Evolutionary conservation across 53 echinoderm and acorn worm genomes (phyloP).

Genomic region (Holothuria leucospilota): DNA sequence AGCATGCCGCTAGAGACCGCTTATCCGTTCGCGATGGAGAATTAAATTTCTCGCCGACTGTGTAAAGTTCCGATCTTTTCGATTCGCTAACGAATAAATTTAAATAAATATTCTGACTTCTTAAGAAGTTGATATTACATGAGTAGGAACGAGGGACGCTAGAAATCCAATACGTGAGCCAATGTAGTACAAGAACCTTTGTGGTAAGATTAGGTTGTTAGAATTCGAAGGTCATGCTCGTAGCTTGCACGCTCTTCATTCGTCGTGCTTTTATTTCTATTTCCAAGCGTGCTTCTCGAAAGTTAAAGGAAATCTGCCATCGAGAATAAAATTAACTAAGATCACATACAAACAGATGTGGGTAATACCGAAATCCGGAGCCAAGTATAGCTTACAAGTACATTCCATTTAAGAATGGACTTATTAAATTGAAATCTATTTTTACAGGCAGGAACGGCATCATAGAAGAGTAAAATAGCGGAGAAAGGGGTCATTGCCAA

Average conservation of each 20-base stretch:
- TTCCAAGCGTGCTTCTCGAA: too few species aligned
- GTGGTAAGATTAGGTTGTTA: not conserved
- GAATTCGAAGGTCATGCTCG: constrained; percentile 1
- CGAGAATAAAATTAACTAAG: too few species aligned
- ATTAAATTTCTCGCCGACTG: constrained; percentile 43
- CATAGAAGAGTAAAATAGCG: too few species aligned
- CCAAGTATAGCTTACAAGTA: too few species aligned
- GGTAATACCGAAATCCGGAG: too few species aligned
- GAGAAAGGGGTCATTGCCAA: too few species aligned
- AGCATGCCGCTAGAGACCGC: constrained; percentile 38
- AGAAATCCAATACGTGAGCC: constrained; percentile 2
- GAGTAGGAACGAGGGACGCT: constrained; percentile 21
- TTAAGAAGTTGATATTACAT: constrained; percentile 26
- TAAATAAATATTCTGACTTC: constrained; percentile 41
- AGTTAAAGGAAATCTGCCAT: too few species aligned
- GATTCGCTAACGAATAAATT: constrained; percentile 45
- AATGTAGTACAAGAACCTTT: constrained; percentile 33
- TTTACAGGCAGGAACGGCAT: too few species aligned
- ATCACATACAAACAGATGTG: too few species aligned
- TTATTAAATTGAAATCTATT: too few species aligned
- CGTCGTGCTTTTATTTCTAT: not conserved
- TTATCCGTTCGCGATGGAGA: constrained; percentile 26
- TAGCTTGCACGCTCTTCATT: not conserved
- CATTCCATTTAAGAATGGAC: too few species aligned
- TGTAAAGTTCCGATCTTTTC: constrained; percentile 43